Base-by-base conservation (phyloP, 2,113 vertebrate genomes). In the Spizaetus ornatus region DNA sequence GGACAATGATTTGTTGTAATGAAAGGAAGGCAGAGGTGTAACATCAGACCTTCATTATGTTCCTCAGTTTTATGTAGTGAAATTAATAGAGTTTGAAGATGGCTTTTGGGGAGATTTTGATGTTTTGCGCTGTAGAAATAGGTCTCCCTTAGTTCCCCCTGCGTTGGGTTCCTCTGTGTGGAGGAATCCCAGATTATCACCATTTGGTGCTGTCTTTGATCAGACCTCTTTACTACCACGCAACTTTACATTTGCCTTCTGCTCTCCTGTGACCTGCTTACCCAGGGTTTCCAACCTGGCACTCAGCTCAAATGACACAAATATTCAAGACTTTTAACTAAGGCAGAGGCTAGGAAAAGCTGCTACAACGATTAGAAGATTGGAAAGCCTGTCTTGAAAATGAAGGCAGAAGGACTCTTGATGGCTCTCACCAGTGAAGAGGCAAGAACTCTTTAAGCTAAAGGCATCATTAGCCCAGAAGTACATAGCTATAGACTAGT, bases 361-460 rank as follows among this genome's bases (percentile, higher is more conserved):
- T 86, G 6, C 45, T 26, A 1, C n/a, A 59, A 3, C 0, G 1
- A 56, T 82, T 1, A 6, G 0, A 36, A 82, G 77, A 11, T 25
- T 36, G 81, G 52, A 87, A 93, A 82, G 56, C 26, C n/a, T 29
- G 17, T 45, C 78, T 58, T 69, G 78, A 48, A 67, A 61, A 48
- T 20, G 56, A 61, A 29, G 6, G 65, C 73, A 96, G 80, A 53
- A 91, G 92, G 71, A 84, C 93, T 91, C 82, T 93, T 17, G 2
- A 69, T 90, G 92, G 62, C 78, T 95, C 87, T 94, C 87, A 73
- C 31, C 78, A 73, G 81, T 6, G 2, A 38, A 66, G 76, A 94
- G 84, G 29, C 16, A 53, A 72, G 78, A 88, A 77, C 90, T 45
- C 61, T 73, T 78, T 9, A 6, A 80, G 58, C 70, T 85, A 67